Percentiles rank a stretch among this genome's conserved stretches.
Evolutionary conservation across 2,113 vertebrate species (phyloP).

Genomic region (Dasyurus viverrinus): DNA sequence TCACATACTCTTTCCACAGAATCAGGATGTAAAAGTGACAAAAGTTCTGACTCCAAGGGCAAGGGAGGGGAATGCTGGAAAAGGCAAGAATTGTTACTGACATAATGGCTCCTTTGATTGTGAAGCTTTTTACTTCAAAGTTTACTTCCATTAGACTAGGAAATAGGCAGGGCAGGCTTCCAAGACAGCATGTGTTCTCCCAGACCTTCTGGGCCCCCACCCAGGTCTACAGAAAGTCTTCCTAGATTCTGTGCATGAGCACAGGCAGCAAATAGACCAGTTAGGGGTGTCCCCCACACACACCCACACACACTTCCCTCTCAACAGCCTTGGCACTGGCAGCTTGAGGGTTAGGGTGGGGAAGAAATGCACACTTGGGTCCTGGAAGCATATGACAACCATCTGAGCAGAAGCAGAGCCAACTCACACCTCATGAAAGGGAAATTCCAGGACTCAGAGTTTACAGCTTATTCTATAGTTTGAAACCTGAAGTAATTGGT

Average conservation of each 20-base stretch:
- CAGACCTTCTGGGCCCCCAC: background rate
- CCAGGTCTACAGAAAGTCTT: constrained; percentile 21
- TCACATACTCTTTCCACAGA: too few species aligned
- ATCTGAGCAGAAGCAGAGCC: background rate
- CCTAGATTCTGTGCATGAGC: background rate
- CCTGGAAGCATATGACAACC: background rate
- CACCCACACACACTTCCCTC: background rate
- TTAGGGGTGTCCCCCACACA: background rate
- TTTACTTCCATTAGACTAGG: constrained; percentile 31
- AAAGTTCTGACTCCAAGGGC: background rate
- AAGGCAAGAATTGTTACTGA: background rate
- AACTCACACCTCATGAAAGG: background rate
- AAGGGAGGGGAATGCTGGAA: background rate
- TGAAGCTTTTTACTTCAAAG: constrained; percentile 47
- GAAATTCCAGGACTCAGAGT: background rate
- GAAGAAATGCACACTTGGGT: background rate
- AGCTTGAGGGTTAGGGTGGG: background rate
- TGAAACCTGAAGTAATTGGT: background rate
- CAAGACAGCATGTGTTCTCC: constrained; percentile 3
- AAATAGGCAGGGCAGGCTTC: background rate
- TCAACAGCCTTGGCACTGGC: background rate
- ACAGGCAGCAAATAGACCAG: background rate
- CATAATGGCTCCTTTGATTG: background rate
- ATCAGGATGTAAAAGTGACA: background rate
- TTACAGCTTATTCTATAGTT: background rate